Percentiles rank a stretch among this genome's conserved stretches.
Evolutionary conservation across 2,113 vertebrate genomes (phyloP).

Genomic region (Ageneiosus marmoratus): DNA sequence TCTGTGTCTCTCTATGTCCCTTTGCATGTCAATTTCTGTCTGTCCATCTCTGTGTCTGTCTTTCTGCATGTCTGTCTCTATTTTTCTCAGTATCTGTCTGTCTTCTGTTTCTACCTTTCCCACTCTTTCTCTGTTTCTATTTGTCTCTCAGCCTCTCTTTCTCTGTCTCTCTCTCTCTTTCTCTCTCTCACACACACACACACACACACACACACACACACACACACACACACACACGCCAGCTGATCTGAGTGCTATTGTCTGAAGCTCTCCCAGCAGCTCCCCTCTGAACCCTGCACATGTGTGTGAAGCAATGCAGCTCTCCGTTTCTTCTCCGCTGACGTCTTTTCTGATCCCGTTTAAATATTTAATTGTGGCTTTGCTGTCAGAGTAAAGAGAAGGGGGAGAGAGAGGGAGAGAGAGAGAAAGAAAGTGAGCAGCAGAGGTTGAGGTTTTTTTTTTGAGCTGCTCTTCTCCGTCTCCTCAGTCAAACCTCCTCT

Average conservation of each 20-base stretch:
- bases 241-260: constrained; percentile 61
- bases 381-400: constrained; percentile 22
- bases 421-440: background rate
- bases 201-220: constrained; percentile 29
- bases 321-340: constrained; percentile 37
- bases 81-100: background rate
- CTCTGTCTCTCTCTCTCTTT: background rate
- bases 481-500: constrained; percentile 13
- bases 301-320: constrained; percentile 42
- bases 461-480: background rate
- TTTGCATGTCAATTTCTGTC: background rate
- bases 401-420: background rate
- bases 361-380: constrained; percentile 55
- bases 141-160: background rate
- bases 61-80: background rate
- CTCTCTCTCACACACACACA: background rate
- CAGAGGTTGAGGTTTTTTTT: background rate
- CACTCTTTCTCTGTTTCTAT: background rate
- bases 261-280: constrained; percentile 38
- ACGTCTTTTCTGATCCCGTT: constrained; percentile 19
- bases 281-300: constrained; percentile 33
- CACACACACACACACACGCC: constrained; percentile 54
- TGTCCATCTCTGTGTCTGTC: background rate
- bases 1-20: background rate
- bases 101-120: background rate